Base-by-base conservation (phyloP, 2,888 invertebrate genomes). In the Cheilosia variabilis region DNA sequence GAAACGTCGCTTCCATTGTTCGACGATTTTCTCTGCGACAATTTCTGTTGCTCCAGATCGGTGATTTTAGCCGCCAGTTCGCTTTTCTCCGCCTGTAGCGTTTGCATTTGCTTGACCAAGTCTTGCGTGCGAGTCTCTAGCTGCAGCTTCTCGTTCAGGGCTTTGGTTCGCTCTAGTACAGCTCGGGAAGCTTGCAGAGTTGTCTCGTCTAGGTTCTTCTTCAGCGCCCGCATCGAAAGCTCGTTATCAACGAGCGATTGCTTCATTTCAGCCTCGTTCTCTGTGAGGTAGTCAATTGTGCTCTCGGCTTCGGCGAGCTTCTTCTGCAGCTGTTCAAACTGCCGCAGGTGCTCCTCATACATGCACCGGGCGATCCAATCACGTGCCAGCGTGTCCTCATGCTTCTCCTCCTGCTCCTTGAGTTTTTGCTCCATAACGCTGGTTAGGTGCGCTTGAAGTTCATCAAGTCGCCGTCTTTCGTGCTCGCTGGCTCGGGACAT, bases 171-270 rank as follows among this genome's bases (percentile, higher is more conserved):
- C 88, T 97, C 96, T 45, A 96, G 92, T 0, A 96, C 94, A 0
- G 95, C 94, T 89, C 96, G 95, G 0, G 96, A 96, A 22, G 95
- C 95, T 87, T 95, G 94, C n/a, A 96, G 93, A 0, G 95, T 95
- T 0, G 95, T 94, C 87, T 95, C 94, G 89, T 96, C 96, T 15
- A 96, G 93, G 69, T 95, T 95, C 77, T 94, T 94, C 72, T 94
- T 93, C n/a, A 96, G 90, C 0, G 93, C 91, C 19, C 94, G 93
- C 73, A 95, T 93, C 17, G 93, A 94, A 75, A 94, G 90, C 87
- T 93, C 92, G 43, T 89, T 91, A 19, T 92, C 91, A 4, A 91
- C 88, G 0, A 92, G 88, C 1, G 90, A 89, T 68, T 90, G 90
- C 79, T 91, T 91, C 7, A 93, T 90, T 52, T 93, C 93, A 63